Percentiles rank a stretch among this genome's conserved stretches.
phyloP scores from a whole-genome alignment of 53 echinoderm and acorn worm genomes.

The Paracentrotus lividus region DNA sequence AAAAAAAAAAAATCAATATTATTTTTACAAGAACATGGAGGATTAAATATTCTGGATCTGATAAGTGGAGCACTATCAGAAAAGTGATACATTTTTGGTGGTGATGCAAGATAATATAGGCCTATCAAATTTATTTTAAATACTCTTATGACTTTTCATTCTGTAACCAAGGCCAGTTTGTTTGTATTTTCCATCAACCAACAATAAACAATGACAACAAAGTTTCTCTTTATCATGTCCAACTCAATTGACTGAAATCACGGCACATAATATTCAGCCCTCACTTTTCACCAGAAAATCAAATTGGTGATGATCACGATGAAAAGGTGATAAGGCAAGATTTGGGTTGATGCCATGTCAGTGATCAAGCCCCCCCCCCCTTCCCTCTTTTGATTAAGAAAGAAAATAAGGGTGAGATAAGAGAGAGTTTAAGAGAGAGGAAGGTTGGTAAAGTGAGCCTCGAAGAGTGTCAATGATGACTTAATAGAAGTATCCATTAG shows the following conservation, averaged over 20 bases:
- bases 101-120: neutral
- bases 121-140: no score
- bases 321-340: neutral
- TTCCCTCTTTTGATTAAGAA: neutral
- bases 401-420: neutral
- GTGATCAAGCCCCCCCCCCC: neutral
- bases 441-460: neutral
- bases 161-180: constrained; percentile 10
- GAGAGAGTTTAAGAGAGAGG: neutral
- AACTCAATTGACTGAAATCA: neutral
- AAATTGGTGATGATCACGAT: constrained; percentile 13
- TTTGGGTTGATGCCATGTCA: constrained; percentile 7
- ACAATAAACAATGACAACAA: constrained; percentile 33
- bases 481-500: constrained; percentile 17
- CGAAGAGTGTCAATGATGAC: constrained; percentile 50
- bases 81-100: neutral
- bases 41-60: neutral
- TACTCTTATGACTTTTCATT: no score
- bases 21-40: neutral
- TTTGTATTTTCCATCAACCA: neutral
- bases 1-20: neutral
- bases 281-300: neutral
- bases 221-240: neutral
- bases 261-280: neutral
- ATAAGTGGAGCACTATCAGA: neutral